These are phyloP conservation scores for Montipora sp. DNA, from an alignment of 64 coral and sea anemone species.

Conservation along the genomic window DNA sequence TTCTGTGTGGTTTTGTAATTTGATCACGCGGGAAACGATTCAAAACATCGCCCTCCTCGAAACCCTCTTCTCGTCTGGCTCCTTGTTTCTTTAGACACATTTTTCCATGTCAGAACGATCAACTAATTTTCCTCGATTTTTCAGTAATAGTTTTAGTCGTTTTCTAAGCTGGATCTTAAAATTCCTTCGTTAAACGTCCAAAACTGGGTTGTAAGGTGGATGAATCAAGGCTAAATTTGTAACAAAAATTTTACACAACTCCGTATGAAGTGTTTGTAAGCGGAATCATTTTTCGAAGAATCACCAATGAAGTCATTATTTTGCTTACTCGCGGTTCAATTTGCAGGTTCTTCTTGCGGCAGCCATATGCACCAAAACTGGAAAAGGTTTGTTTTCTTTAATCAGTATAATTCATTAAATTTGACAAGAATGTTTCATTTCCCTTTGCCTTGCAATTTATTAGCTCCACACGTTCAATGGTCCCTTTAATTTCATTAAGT, in stretches of 20 bases:
- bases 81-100: neutral
- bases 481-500: too few species aligned
- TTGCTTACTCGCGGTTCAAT: neutral
- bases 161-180: neutral
- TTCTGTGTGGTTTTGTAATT: neutral
- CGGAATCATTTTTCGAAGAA: too few species aligned
- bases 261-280: too few species aligned
- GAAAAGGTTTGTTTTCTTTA: conserved; percentile 82
- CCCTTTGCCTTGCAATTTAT: too few species aligned
- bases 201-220: neutral
- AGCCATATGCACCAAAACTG: conserved; percentile 98
- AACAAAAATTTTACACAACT: neutral
- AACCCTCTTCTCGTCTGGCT: neutral
- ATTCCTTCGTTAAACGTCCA: neutral
- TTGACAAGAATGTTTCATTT: neutral
- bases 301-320: neutral
- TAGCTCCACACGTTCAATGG: too few species aligned
- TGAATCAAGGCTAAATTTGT: neutral
- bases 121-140: neutral
- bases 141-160: neutral
- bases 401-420: neutral
- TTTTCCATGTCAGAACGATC: neutral
- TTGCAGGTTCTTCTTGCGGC: conserved; percentile 97
- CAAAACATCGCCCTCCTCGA: neutral
- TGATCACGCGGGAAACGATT: neutral